Conservation (phyloP, 2,888 invertebrate species). For the Drosophila pseudotalamancana region DNA sequence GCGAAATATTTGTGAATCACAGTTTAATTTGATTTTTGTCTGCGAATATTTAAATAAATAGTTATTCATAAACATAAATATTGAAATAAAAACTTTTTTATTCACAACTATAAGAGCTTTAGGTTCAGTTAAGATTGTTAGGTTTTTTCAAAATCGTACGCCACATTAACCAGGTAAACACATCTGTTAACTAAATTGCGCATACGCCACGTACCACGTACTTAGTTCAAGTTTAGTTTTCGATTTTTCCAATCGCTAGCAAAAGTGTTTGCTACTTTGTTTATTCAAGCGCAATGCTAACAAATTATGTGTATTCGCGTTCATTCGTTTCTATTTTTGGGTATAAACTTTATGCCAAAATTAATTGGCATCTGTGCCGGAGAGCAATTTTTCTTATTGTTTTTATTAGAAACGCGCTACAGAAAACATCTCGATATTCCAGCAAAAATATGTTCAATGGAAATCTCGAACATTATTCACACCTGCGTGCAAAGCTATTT, state of each 20-base stretch:
- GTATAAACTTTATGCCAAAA: conserved; percentile 37
- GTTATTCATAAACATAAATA: conserved; percentile 46
- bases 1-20: conserved; percentile 37
- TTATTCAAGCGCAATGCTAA: conserved; percentile 44
- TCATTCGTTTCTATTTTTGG: conserved; percentile 43
- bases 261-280: conserved; percentile 33
- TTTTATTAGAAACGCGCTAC: conserved; percentile 5
- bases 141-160: conserved; percentile 41
- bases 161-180: conserved; percentile 29
- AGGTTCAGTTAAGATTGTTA: conserved; percentile 43
- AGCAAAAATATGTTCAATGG: conserved; percentile 11
- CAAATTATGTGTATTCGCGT: conserved; percentile 21
- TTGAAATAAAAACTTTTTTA: conserved; percentile 7
- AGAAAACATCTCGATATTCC: background rate
- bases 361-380: conserved; percentile 40
- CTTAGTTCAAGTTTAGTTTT: conserved; percentile 22
- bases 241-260: background rate
- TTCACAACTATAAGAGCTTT: conserved; percentile 59
- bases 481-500: conserved; percentile 22
- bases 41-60: conserved; percentile 57
- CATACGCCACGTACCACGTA: conserved; percentile 58
- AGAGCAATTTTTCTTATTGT: conserved; percentile 9
- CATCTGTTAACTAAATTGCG: conserved; percentile 36
- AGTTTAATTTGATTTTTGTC: background rate
- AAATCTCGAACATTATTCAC: conserved; percentile 25